These are phyloP conservation scores for Dorcus hopei DNA, from an alignment of 2,888 invertebrate species.

Conservation along the genomic window DNA sequence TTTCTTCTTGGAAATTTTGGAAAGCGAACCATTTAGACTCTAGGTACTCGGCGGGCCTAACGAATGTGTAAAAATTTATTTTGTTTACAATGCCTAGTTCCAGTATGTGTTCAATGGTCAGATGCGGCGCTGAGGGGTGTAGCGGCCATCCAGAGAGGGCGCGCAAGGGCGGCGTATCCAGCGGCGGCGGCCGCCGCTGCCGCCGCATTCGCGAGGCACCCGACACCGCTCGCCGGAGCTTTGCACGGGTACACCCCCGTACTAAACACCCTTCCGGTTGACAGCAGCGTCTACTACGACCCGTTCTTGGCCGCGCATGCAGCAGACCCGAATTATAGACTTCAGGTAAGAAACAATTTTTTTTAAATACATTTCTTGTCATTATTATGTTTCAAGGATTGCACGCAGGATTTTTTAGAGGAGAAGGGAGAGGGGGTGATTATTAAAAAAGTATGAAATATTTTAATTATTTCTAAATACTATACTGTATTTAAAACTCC, in stretches of 20 bases:
- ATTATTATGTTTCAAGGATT: too few relatives aligned
- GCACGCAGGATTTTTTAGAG: too few relatives aligned
- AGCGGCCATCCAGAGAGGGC: conserved; percentile 78
- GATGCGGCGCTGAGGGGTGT: conserved; percentile 83
- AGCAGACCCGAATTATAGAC: conserved; percentile 84
- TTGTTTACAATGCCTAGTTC: conserved; percentile 51
- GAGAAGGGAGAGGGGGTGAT: too few relatives aligned
- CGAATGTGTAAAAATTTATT: too few relatives aligned
- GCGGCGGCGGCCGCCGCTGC: conserved; percentile 74
- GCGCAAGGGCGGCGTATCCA: conserved; percentile 63
- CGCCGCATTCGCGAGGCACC: conserved; percentile 65
- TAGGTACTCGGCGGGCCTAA: too few relatives aligned
- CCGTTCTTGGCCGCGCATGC: conserved; percentile 89
- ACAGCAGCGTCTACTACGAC: conserved; percentile 90
- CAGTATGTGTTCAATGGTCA: conserved; percentile 91
- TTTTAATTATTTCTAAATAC: too few relatives aligned
- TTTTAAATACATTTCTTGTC: too few relatives aligned
- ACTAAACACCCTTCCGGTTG: conserved; percentile 45
- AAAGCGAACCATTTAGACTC: too few relatives aligned
- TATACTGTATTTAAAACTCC: too few relatives aligned
- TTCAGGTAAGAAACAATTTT: conserved; percentile 69
- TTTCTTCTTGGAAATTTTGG: too few relatives aligned
- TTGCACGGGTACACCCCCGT: conserved; percentile 83
- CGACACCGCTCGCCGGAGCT: conserved; percentile 67
- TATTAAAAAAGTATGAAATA: too few relatives aligned